Evolutionary conservation across 2,888 invertebrate species (phyloP), one percentile per base, ranked within the genome.

Genomic region (Xanthostigma xanthostigma): DNA sequence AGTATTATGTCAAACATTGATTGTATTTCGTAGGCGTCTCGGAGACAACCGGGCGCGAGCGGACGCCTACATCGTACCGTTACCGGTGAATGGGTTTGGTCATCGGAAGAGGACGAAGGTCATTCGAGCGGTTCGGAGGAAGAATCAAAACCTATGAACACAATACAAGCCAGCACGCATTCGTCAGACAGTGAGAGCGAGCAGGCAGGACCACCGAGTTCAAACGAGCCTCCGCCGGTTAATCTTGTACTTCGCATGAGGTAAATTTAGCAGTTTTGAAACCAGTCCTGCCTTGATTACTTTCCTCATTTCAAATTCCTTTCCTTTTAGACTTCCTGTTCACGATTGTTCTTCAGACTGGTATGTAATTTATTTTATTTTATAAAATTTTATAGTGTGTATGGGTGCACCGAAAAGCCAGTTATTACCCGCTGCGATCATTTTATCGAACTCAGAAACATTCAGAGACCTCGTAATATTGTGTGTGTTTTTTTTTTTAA

Each of bases 81-180:
- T 59, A 93, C 93, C 27, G 96, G 96, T 37, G 93, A 93, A 65
- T 96, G 96, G 96, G 93, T 94, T 51, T 97, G 96, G 95, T 94
- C 93, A 51, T 92, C 92, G 59, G 91, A 90, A 61, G 94, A 94
- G 61, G 89, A 93, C 57, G 86, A 84, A 58, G 84, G 77, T 49
- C 75, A 66, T 14, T 72, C 73, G 3, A 73, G 73, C 50, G 73
- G 72, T 12, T 73, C 73, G 36, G 74, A 74, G 50, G 64, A 73
- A 44, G 69, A 73, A 55, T 62, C 66, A 36, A 66, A 69, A 53
- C 68, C 70, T 14, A 69, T 71, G 62, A 68, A 68, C 51, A 66
- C 66, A 11, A 57, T 69, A 47, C 58, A 56, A 50, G 64, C 65
- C 34, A 65, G 65, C 3, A 38, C 52, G 33, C 62, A 62, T 8